phyloP scores from a whole-genome alignment of 2,888 invertebrate species.

The Adineta ricciae region DNA sequence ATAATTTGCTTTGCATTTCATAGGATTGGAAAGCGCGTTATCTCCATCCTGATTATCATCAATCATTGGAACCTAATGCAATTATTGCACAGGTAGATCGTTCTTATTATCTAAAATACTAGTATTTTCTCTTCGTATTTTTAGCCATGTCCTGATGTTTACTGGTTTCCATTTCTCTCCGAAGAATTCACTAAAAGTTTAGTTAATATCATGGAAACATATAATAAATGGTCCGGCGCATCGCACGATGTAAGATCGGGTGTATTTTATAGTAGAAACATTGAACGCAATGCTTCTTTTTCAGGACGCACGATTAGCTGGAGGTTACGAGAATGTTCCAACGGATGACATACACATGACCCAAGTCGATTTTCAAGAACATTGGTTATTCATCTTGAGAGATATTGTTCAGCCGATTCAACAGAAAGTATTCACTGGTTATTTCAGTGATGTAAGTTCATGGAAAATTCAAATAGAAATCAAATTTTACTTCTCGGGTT shows the following conservation, averaged over 20 bases:
- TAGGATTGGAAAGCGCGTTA: slow-evolving; percentile 83
- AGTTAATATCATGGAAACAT: slow-evolving; percentile 77
- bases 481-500: neutral
- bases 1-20: slow-evolving; percentile 24
- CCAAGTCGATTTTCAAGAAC: slow-evolving; percentile 70
- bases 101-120: neutral
- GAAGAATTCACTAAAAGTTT: slow-evolving; percentile 71
- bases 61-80: slow-evolving; percentile 59
- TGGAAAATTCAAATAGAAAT: neutral
- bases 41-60: slow-evolving; percentile 70
- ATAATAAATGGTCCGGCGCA: slow-evolving; percentile 85
- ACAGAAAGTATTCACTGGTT: slow-evolving; percentile 76
- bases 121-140: slow-evolving; percentile 13
- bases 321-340: slow-evolving; percentile 94
- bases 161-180: slow-evolving; percentile 75
- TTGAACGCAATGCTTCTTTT: neutral
- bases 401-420: slow-evolving; percentile 80
- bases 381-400: slow-evolving; percentile 75
- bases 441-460: slow-evolving; percentile 69
- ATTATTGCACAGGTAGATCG: slow-evolving; percentile 57
- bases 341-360: slow-evolving; percentile 96
- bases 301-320: slow-evolving; percentile 72
- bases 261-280: slow-evolving; percentile 8
- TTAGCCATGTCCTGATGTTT: slow-evolving; percentile 92
- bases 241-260: slow-evolving; percentile 59